Evolutionary conservation across 2,797 vertebrate species (phyloP), one percentile per base, ranked within the genome.

Genomic region (Melanotaenia boesemani): DNA sequence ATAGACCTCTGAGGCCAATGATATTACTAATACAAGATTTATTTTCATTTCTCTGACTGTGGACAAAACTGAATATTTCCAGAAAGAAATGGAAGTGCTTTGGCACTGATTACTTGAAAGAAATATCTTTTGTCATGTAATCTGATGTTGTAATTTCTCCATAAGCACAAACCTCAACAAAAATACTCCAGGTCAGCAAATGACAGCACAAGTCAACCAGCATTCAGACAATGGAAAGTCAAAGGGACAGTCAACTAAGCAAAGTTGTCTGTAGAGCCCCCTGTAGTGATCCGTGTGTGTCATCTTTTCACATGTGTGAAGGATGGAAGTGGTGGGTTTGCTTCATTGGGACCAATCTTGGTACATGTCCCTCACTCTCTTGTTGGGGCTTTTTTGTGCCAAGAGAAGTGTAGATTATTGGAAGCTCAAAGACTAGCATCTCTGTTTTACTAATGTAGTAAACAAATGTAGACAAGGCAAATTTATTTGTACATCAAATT

Each of bases 181-280:
- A 90, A 90, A 74, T 81, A 59, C 65, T 70, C 63, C 36, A 61
- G 52, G 62, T 83, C 9, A 6, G 57, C 64, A 83, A 75, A 82
- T 82, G 88, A 83, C 88, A 86, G 77, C 78, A 73, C 80, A 81
- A 81, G 86, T 85, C 87, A 83, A 83, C 73, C 84, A 71, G 70
- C 58, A 46, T 18, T 2, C 44, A 34, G 39, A 58, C 50, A 72
- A 72, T 11, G 36, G 48, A 81, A 81, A 86, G 83, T 85, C 82
- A 74, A 24, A 5, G 56, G 7, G 46, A 58, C 34, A 71, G 83
- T 72, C 15, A 3, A 12, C 68, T 91, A 87, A 89, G 89, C 83
- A 82, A 66, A 84, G 57, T 78, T 70, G 82, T 76, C 79, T 46
- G 6, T 8, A 46, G 6, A 46, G 6, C 24, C 30, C 70, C 36